Base-by-base conservation (phyloP, 1,140 invertebrate species). In the Sitobion miscanthi region DNA sequence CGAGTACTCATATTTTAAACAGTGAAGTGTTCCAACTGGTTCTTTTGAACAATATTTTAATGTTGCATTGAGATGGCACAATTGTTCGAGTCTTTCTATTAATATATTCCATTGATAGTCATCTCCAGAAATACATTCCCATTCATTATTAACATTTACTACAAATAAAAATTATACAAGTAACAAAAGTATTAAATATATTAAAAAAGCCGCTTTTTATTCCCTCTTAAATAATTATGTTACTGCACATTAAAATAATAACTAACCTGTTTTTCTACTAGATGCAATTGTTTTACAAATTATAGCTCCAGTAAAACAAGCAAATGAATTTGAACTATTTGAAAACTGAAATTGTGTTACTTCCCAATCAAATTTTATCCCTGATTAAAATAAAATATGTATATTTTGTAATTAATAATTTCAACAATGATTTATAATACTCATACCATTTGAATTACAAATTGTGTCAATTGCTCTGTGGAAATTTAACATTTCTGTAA, bases 11-110 rank as follows among this genome's bases (percentile, higher is more conserved):
- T 57, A 93, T 93, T 83, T 85, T 86, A 85, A 86, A 38, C 91
- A 93, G 57, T 85, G 35, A 42, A 93, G 35, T 38, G 82, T 62
- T 35, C 77, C 77, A 85, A 30, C 6, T 45, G 82, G 30, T 86
- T 86, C 14, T 57, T 83, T 52, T 83, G 91, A 52, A 52, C 49
- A 85, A 93, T 93, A 93, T 87, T 94, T 94, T 47, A 91, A 87
- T 52, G 62, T 94, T 25, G 86, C 42, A 87, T 94, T 92, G 11
- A 99, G 95, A 90, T 98, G 96, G 11, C 98, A 96, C 69, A 99
- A 96, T 95, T 99, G 98, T 95, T 99, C 98, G 93, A 99, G 96
- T 95, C 98, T 98, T 94, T 97, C 97, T 42, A 98, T 97, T 20
- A 99, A 95, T 52, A 98, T 95, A 42, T 97, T 97, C 97, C 98